These are phyloP conservation scores for Pachycephus smyrnensis DNA, from an alignment of 2,888 invertebrate species.

Conservation along the genomic window DNA sequence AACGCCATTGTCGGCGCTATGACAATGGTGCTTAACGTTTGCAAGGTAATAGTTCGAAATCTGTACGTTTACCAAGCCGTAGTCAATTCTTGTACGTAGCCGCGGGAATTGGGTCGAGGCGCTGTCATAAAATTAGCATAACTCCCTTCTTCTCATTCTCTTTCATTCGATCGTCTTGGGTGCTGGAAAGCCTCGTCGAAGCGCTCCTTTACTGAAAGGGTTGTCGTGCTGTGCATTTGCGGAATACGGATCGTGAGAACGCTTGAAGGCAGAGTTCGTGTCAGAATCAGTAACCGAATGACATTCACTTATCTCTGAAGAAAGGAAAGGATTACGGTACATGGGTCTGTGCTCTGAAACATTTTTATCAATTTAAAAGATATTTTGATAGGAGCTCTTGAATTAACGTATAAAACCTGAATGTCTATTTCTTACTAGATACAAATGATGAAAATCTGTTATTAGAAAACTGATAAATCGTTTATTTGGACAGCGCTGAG, in stretches of 20 bases:
- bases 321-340: neutral
- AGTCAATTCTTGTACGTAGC: constrained; percentile 28
- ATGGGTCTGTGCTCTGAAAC: neutral
- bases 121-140: constrained; percentile 56
- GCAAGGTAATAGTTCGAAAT: constrained; percentile 39
- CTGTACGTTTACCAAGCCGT: constrained; percentile 14
- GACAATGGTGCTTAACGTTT: constrained; percentile 30
- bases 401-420: neutral
- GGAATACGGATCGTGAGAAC: neutral
- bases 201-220: neutral
- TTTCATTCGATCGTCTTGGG: constrained; percentile 4
- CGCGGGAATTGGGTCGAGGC: constrained; percentile 48
- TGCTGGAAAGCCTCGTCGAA: neutral
- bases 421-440: neutral
- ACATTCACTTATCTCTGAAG: neutral
- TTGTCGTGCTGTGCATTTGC: neutral
- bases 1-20: neutral
- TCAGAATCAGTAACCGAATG: neutral
- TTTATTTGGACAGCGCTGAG: neutral
- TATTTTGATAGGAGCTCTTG: neutral
- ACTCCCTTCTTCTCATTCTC: constrained; percentile 30
- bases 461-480: neutral
- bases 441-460: neutral
- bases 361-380: neutral
- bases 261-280: neutral